Evolutionary conservation across 2,113 vertebrate genomes (phyloP).

Genomic region (Condylura cristata): DNA sequence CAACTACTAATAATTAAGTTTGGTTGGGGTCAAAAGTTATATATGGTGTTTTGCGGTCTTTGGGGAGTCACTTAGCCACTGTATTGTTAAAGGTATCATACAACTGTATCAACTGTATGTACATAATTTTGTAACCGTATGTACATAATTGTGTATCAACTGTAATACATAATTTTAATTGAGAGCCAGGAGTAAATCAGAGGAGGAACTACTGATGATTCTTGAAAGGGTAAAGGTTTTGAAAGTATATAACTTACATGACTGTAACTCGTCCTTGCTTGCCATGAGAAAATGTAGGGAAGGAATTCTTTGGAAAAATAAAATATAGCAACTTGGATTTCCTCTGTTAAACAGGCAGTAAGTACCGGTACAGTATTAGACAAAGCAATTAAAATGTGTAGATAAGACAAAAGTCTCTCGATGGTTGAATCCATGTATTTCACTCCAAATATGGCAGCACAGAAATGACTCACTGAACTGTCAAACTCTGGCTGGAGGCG

Average conservation of each 20-base stretch:
- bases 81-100: background rate
- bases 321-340: slow-evolving; percentile 14
- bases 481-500: background rate
- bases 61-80: background rate
- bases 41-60: background rate
- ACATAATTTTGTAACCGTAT: too few relatives aligned
- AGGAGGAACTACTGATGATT: background rate
- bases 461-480: background rate
- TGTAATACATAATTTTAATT: background rate
- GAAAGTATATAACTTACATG: background rate
- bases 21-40: background rate
- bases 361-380: background rate
- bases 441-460: background rate
- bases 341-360: background rate
- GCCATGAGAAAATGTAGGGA: background rate
- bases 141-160: too few relatives aligned
- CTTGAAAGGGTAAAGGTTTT: background rate
- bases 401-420: background rate
- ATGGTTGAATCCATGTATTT: background rate
- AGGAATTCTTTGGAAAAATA: background rate
- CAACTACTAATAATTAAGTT: background rate
- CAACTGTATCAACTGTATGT: background rate
- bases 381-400: background rate
- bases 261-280: background rate
- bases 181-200: background rate